A percentile compares a stretch with the other conserved stretches of the same genome.
These are phyloP conservation scores for Platyrinchus mystaceus DNA, from an alignment of 2,797 vertebrate species.

Conservation along the genomic window DNA sequence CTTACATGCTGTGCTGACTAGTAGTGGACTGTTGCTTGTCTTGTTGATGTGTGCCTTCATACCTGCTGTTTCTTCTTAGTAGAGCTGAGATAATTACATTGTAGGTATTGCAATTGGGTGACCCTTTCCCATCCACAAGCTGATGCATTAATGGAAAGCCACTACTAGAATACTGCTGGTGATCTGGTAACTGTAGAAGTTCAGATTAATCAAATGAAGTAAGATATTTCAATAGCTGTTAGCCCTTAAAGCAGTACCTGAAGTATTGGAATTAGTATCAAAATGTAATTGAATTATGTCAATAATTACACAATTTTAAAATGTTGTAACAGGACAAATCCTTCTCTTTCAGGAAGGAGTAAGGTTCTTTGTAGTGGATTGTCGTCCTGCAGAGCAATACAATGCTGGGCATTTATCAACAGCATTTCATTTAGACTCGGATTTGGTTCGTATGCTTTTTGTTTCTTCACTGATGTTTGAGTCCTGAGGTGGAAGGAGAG, in stretches of 20 bases:
- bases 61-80: not conserved
- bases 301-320: not conserved
- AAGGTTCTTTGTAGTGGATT: slow-evolving; percentile 98
- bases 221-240: not conserved
- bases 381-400: slow-evolving; percentile 97
- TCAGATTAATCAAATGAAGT: not conserved
- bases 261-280: not conserved
- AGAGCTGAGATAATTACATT: not conserved
- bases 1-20: not conserved
- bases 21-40: not conserved
- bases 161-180: not conserved
- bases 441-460: slow-evolving; percentile 85
- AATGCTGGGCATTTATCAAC: slow-evolving; percentile 97
- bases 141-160: not conserved
- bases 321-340: not conserved
- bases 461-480: not conserved
- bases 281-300: not conserved
- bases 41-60: not conserved
- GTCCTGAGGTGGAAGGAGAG: not conserved
- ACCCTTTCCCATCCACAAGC: not conserved
- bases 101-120: not conserved
- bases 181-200: not conserved
- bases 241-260: not conserved
- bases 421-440: slow-evolving; percentile 97
- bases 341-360: slow-evolving; percentile 87